Base-by-base conservation (phyloP, 2,113 vertebrate species). In the Fulica atra region DNA sequence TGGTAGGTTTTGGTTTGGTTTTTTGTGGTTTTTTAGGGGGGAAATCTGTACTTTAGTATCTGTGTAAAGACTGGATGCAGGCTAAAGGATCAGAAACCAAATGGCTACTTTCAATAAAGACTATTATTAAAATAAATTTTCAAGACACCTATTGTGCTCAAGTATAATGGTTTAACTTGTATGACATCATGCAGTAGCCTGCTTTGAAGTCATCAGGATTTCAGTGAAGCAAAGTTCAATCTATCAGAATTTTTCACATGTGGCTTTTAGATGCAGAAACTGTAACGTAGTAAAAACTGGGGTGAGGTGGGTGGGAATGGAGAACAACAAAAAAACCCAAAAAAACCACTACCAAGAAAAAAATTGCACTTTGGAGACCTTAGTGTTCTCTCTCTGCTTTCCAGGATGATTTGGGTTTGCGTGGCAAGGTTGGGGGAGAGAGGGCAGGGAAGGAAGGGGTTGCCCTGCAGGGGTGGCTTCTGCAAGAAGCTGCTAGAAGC, bases 231-330 rank as follows among this genome's bases (percentile, higher is more conserved):
- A 19, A 69, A 77, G 11, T 74, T 72, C 33, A 59, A n/a, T 54
- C 33, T 85, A 23, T 8, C 6, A 64, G 35, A 83, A 68, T 84
- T 86, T 63, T 63, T 73, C 29, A 26, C 16, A 4, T 64, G 17
- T 28, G 29, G 11, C 54, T 74, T 84, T 84, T 81, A 59, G 23
- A 51, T 10, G 51, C 16, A 57, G 15, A 50, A 59, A 56, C 5
- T 50, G 6, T 46, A 89, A 71, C 42, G 10, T 20, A 44, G 19
- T 21, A 90, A 38, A 92, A 92, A 79, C 3, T 48, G 24, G 5
- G 26, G 7, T 0, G 0, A 16, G 16, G 11, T 16, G 54, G 16
- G 28, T 25, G 10, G 9, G 44, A 71, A 81, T 19, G 24, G 14
- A 78, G 11, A 81, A 36, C 11, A 54, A 44, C 19, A 4, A 15